phyloP scores from a whole-genome alignment of 2,888 invertebrate species.

The Drosophila heteroneura region DNA sequence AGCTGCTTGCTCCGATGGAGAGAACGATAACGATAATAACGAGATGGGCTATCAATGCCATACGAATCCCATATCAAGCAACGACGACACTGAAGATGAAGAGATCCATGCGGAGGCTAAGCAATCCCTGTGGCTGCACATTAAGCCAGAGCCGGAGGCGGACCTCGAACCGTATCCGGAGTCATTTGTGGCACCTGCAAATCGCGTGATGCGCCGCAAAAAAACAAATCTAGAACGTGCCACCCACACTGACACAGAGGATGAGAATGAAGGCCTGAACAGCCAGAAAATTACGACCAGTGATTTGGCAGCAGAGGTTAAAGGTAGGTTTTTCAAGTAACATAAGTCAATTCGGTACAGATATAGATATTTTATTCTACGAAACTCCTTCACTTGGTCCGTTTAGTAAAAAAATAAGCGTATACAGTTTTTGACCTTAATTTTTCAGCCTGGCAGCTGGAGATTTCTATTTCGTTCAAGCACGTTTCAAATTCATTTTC shows the following conservation, averaged over 20 bases:
- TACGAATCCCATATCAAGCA: conserved; percentile 82
- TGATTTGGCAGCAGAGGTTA: conserved; percentile 26
- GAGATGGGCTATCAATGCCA: conserved; percentile 60
- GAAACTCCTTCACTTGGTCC: no score
- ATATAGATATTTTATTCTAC: neutral
- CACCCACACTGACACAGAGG: conserved; percentile 2
- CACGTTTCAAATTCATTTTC: no score
- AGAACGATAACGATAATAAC: conserved; percentile 31
- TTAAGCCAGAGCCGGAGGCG: conserved; percentile 64
- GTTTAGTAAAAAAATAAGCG: neutral
- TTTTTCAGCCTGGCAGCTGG: no score
- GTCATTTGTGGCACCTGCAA: conserved; percentile 2
- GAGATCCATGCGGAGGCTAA: conserved; percentile 60
- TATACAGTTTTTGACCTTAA: neutral
- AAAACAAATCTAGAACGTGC: conserved; percentile 19
- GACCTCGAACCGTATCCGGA: conserved; percentile 6
- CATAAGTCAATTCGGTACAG: neutral
- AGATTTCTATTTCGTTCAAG: no score
- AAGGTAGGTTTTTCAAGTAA: conserved; percentile 33
- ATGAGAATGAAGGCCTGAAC: neutral
- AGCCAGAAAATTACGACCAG: conserved; percentile 3
- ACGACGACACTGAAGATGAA: conserved; percentile 69
- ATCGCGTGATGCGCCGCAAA: conserved; percentile 30
- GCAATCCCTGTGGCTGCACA: conserved; percentile 64
- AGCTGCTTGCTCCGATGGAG: conserved; percentile 30